Evolutionary conservation across 1,140 invertebrate genomes (phyloP).

Genomic region (Cherax quadricarinatus): DNA sequence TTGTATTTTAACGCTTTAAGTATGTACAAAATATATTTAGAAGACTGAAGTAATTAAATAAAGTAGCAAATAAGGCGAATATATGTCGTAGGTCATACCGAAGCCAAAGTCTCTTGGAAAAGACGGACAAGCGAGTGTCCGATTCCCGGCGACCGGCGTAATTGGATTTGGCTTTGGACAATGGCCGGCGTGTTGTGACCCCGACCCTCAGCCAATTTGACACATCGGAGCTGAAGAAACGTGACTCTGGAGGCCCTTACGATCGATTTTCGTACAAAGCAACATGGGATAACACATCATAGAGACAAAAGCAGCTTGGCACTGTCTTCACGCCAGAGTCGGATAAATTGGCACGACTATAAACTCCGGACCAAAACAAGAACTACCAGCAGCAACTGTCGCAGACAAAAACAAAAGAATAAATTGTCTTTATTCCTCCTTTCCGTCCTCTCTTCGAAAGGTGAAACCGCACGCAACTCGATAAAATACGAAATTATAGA

Average conservation of each 20-base stretch:
- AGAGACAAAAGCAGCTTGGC: not conserved
- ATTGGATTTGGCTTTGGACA: conserved; percentile 69
- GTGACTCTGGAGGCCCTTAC: not conserved
- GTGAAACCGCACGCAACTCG: not conserved
- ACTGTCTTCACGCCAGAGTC: not conserved
- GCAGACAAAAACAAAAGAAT: conserved; percentile 29
- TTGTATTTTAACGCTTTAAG: too few relatives aligned
- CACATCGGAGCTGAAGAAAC: not conserved
- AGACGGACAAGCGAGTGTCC: conserved; percentile 52
- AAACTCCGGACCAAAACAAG: conserved; percentile 16
- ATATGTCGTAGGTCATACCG: not conserved
- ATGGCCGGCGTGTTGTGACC: conserved; percentile 55
- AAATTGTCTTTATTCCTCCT: conserved; percentile 16
- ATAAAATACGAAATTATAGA: not conserved
- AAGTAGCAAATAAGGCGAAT: too few relatives aligned
- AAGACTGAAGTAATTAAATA: too few relatives aligned
- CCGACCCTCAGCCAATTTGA: conserved; percentile 36
- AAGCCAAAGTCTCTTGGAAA: not conserved
- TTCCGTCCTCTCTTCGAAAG: not conserved
- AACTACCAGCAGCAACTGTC: conserved; percentile 23
- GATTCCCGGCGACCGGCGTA: conserved; percentile 57
- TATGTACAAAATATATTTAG: too few relatives aligned
- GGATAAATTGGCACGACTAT: not conserved
- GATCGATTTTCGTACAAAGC: not conserved
- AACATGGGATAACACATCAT: not conserved